Conservation (phyloP, 1,140 invertebrate species). For the Neodiprion pinetum region DNA sequence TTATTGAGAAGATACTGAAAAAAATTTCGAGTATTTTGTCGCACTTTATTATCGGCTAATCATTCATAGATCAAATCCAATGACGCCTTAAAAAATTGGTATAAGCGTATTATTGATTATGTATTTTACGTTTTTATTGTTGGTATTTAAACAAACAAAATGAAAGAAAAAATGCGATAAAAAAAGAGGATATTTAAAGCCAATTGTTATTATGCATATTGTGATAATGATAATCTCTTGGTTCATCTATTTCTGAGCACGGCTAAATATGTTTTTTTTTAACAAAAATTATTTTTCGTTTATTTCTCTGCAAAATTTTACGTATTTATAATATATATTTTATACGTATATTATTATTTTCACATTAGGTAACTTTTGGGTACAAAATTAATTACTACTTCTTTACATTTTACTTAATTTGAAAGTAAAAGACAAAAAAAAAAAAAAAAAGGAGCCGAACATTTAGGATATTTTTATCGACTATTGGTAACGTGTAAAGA, state of each 20-base stretch:
- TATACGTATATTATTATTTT: neutral
- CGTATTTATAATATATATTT: neutral
- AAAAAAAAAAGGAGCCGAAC: too few species aligned
- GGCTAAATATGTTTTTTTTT: neutral
- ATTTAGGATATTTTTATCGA: neutral
- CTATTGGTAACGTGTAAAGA: too few species aligned
- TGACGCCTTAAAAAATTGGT: neutral
- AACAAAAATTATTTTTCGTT: neutral
- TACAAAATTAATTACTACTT: neutral
- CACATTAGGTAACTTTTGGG: too few species aligned
- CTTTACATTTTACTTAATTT: conserved; percentile 2
- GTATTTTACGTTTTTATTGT: neutral
- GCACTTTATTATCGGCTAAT: neutral
- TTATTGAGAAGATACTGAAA: too few species aligned
- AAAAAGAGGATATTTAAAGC: neutral
- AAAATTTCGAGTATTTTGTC: too few species aligned
- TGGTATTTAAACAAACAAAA: neutral
- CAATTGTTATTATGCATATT: neutral
- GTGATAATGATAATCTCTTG: neutral
- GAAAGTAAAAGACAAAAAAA: neutral
- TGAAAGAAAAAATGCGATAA: neutral
- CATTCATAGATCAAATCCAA: neutral
- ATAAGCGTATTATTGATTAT: neutral
- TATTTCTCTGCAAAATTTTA: neutral
- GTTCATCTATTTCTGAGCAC: neutral